These are phyloP conservation scores for Drosophila falleni DNA, from an alignment of 2,888 invertebrate genomes.

Conservation along the genomic window DNA sequence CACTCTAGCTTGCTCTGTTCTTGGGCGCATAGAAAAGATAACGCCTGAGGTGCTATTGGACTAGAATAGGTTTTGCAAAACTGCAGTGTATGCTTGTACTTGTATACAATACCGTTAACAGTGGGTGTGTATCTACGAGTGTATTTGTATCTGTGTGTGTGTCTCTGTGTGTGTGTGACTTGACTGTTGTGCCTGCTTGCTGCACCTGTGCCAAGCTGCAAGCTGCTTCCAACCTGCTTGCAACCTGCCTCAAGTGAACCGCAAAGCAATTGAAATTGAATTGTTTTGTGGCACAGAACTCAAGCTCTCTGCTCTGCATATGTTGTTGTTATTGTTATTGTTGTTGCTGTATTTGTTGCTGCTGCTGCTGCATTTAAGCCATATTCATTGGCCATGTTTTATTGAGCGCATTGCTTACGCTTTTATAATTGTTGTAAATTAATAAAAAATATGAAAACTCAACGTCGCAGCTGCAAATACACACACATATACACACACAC, in stretches of 20 bases:
- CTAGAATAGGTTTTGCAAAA: conserved; percentile 83
- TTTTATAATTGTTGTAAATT: conserved; percentile 77
- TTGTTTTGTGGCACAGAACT: conserved; percentile 68
- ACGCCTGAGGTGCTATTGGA: conserved; percentile 73
- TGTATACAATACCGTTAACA: conserved; percentile 78
- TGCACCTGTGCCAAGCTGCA: conserved; percentile 61
- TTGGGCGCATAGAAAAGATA: conserved; percentile 83
- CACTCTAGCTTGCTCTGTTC: conserved; percentile 10
- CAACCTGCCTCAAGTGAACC: conserved; percentile 73
- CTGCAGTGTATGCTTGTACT: conserved; percentile 60
- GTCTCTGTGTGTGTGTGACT: conserved; percentile 27
- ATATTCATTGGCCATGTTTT: conserved; percentile 61
- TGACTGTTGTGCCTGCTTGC: conserved; percentile 6
- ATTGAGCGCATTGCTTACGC: conserved; percentile 77
- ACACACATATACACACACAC: conserved; percentile 4
- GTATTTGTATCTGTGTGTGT: conserved; percentile 28
- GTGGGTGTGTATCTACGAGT: conserved; percentile 35
- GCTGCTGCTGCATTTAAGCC: conserved; percentile 60
- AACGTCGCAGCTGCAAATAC: conserved; percentile 30
- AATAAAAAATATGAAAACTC: conserved; percentile 64
- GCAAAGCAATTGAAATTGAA: conserved; percentile 80
- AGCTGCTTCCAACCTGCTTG: conserved; percentile 29
- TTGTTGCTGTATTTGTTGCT: conserved; percentile 44
- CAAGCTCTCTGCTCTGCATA: conserved; percentile 45
- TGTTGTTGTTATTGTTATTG: conserved; percentile 10